Evolutionary conservation across 2,113 vertebrate species (phyloP).

Genomic region (Oxyruncus cristatus): DNA sequence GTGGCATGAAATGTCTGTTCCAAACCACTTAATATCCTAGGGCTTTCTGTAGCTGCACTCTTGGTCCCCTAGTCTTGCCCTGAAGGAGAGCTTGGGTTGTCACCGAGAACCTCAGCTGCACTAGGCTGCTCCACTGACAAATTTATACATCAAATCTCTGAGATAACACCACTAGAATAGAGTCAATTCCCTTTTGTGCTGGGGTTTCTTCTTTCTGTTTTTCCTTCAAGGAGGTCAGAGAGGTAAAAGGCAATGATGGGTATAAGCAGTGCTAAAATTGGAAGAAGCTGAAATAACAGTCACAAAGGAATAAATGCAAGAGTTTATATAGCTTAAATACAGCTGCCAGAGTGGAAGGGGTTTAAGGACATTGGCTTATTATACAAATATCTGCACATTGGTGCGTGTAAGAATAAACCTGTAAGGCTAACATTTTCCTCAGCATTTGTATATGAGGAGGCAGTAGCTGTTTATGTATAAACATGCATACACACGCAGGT

Average conservation of each 20-base stretch:
- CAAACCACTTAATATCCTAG: background rate
- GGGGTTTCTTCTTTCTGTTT: background rate
- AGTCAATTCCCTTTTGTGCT: background rate
- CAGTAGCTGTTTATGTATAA: background rate
- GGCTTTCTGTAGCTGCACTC: background rate
- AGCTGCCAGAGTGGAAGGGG: background rate
- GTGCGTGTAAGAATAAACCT: background rate
- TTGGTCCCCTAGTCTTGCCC: background rate
- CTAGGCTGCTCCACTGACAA: background rate
- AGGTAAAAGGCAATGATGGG: background rate
- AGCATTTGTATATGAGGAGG: background rate
- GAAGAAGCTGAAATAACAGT: conserved; percentile 26
- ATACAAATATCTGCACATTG: background rate
- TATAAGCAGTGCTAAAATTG: background rate
- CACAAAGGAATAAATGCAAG: background rate
- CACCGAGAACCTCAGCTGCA: background rate
- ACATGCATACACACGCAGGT: background rate
- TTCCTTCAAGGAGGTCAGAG: background rate
- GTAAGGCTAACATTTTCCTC: background rate
- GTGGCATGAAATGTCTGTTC: background rate
- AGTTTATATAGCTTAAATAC: background rate
- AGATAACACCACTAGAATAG: background rate
- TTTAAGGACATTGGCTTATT: conserved; percentile 3
- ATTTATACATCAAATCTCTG: background rate
- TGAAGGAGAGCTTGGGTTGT: background rate